Percentiles rank a stretch among this genome's conserved stretches.
Conservation (phyloP, 2,888 invertebrate species). For the Acrobeloides nanus region DNA sequence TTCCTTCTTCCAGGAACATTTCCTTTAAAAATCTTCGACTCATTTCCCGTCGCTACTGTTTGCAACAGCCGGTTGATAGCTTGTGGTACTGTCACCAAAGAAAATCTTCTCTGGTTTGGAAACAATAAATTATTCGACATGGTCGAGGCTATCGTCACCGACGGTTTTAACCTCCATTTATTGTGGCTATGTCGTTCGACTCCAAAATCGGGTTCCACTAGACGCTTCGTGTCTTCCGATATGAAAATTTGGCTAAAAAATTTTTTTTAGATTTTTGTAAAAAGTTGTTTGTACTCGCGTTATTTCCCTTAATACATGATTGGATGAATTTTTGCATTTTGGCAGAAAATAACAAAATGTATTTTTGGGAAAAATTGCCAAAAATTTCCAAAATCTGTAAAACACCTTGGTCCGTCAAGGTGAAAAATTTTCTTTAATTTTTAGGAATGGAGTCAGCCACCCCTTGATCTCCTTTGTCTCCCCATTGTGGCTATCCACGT, state of each 20-base stretch:
- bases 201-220: constrained; percentile 12
- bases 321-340: too few species aligned
- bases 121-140: constrained; percentile 14
- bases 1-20: constrained; percentile 20
- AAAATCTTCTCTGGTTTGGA: constrained; percentile 36
- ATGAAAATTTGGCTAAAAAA: constrained; percentile 16
- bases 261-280: too few species aligned
- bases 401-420: background rate
- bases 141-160: constrained; percentile 1
- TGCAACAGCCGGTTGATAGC: constrained; percentile 44
- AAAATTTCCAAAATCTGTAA: background rate
- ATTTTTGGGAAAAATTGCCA: background rate
- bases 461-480: too few species aligned
- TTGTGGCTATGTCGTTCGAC: constrained; percentile 11
- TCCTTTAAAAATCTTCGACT: constrained; percentile 6
- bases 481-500: constrained; percentile 10
- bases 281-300: too few species aligned
- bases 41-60: constrained; percentile 4
- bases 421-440: background rate
- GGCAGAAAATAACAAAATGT: too few species aligned
- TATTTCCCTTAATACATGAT: too few species aligned
- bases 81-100: constrained; percentile 47
- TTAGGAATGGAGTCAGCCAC: constrained; percentile 4
- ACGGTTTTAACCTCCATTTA: constrained; percentile 13
- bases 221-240: constrained; percentile 18